These are phyloP conservation scores for Scaptomyza tumidula DNA, from an alignment of 2,888 invertebrate genomes.

Conservation along the genomic window DNA sequence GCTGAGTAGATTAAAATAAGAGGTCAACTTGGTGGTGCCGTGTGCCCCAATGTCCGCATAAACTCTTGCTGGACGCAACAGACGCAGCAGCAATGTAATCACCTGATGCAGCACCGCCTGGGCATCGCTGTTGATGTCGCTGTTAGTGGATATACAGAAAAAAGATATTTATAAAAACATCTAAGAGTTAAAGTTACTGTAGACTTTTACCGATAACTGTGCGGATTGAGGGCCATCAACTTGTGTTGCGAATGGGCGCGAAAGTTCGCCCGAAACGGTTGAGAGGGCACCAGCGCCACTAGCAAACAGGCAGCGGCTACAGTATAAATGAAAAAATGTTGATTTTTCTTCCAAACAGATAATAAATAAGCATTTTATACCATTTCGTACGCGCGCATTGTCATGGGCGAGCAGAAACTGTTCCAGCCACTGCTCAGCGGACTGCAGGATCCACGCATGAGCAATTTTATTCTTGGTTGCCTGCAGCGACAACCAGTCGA, in stretches of 20 bases:
- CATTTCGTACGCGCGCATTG: constrained; percentile 93
- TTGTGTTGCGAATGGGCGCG: constrained; percentile 86
- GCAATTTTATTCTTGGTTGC: constrained; percentile 95
- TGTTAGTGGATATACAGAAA: constrained; percentile 35
- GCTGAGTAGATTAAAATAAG: constrained; percentile 95
- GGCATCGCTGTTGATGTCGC: constrained; percentile 86
- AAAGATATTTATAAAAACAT: not conserved
- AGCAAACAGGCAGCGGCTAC: constrained; percentile 93
- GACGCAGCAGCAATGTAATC: constrained; percentile 89
- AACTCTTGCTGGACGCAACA: constrained; percentile 92
- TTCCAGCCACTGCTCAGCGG: constrained; percentile 96
- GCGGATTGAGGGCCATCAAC: constrained; percentile 75
- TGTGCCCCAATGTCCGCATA: constrained; percentile 94
- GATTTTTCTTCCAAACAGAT: not conserved
- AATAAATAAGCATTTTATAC: constrained; percentile 83
- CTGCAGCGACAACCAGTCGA: constrained; percentile 95
- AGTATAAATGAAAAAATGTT: constrained; percentile 13
- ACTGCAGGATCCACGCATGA: constrained; percentile 95
- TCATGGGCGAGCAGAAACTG: constrained; percentile 93
- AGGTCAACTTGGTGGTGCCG: constrained; percentile 95
- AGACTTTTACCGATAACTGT: constrained; percentile 76
- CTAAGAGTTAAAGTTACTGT: not conserved
- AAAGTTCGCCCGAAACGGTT: constrained; percentile 95
- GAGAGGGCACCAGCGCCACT: constrained; percentile 95
- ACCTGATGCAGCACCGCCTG: constrained; percentile 88